Evolutionary conservation across 2,113 vertebrate genomes (phyloP), one percentile per base, ranked within the genome.

Genomic region (Bambusicola thoracicus): DNA sequence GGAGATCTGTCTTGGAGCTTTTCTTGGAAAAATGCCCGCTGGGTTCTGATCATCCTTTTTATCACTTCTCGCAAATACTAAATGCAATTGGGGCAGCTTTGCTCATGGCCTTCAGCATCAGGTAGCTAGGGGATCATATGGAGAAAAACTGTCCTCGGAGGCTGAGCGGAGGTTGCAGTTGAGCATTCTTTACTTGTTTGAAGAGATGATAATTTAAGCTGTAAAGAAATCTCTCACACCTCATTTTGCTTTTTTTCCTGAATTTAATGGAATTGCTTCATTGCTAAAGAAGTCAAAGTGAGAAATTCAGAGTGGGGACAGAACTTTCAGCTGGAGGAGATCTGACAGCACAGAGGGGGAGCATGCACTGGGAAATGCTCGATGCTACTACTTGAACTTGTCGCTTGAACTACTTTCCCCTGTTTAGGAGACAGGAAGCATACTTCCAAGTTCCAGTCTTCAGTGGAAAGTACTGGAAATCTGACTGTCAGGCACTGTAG

Each of bases 351-450:
- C 18, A 29, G 80, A 74, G 49, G 41, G 38, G 46, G 20, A 85
- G 10, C 0, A 0, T 44, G n/a, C 30, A 3, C 11, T 77, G 66
- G 13, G 3, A 29, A 62, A 38, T 19, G 32, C 56, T 30, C 25
- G n/a, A 56, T 36, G 40, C 22, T 22, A 1, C 44, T n/a, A n/a
- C n/a, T n/a, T n/a, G n/a, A n/a, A n/a, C n/a, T n/a, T n/a, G 27
- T 29, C 1, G 2, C 43, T 93, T 73, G 13, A 22, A 24, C 22
- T 61, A 12, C 29, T 27, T 40, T 11, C 16, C 4, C 6, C 24
- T 1, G 0, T 38, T 85, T 58, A 46, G 75, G 59, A 44, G 34
- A 65, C 56, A 53, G 41, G 2, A 0, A 0, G 12, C 13, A 10
- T 6, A 6, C 22, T 59, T 82, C 20, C 38, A 63, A 83, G 14